These are phyloP conservation scores for Rhysida immarginata DNA, from an alignment of 1,140 invertebrate genomes.

Conservation along the genomic window DNA sequence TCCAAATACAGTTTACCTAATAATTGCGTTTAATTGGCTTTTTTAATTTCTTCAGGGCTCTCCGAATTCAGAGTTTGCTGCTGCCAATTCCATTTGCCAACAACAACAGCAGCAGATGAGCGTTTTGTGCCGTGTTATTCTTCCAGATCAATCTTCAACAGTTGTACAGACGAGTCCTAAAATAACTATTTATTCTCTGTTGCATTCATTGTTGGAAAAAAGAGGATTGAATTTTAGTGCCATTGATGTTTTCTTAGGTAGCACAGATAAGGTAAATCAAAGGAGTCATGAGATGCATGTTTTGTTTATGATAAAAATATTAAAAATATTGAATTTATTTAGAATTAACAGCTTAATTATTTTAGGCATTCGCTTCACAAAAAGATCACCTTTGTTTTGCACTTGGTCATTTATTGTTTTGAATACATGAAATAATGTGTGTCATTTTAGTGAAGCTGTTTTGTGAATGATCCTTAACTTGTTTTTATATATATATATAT, in stretches of 20 bases:
- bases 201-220: conserved; percentile 68
- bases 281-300: not conserved
- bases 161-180: conserved; percentile 60
- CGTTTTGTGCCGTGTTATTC: conserved; percentile 61
- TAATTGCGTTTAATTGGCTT: no score
- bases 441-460: not conserved
- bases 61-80: no score
- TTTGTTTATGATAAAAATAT: not conserved
- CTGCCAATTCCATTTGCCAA: no score
- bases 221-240: conserved; percentile 54
- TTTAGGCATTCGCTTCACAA: not conserved
- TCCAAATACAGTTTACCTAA: no score
- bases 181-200: conserved; percentile 56
- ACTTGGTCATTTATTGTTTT: conserved; percentile 6
- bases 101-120: not conserved
- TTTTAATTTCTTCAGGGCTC: no score
- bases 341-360: no score
- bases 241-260: conserved; percentile 54
- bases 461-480: no score
- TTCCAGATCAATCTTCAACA: conserved; percentile 79
- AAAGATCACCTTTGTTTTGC: not conserved
- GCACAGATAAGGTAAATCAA: conserved; percentile 41
- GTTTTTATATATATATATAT: no score
- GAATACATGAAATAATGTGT: not conserved
- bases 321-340: not conserved